phyloP scores from a whole-genome alignment of 2,888 invertebrate genomes.

The Octodonta nipae region DNA sequence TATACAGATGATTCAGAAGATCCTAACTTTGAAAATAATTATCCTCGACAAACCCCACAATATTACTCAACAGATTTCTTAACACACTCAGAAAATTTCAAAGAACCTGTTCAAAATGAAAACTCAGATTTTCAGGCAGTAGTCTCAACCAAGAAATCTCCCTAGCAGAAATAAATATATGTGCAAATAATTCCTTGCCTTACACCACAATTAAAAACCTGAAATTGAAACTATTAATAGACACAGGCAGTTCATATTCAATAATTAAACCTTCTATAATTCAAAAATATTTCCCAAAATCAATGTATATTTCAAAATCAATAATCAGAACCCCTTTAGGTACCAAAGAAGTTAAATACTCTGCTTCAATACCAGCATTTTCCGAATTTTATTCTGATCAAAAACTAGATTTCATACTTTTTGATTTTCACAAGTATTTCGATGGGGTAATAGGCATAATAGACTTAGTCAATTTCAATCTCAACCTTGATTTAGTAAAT shows the following conservation, averaged over 20 bases:
- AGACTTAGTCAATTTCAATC: conserved; percentile 6
- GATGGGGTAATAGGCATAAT: conserved; percentile 10
- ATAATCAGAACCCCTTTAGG: conserved; percentile 4
- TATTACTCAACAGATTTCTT: no score
- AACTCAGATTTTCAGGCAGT: no score
- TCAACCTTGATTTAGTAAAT: conserved; percentile 3
- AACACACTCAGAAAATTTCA: no score
- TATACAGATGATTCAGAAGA: no score
- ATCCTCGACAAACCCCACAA: no score
- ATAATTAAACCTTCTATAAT: conserved; percentile 6
- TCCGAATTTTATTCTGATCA: conserved; percentile 4
- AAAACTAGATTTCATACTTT: no score
- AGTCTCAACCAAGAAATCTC: no score
- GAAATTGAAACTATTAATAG: conserved; percentile 7
- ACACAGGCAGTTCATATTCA: conserved; percentile 8
- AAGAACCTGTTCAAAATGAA: no score
- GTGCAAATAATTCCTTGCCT: background rate
- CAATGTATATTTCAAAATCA: background rate
- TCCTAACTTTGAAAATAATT: no score
- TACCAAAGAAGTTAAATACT: background rate
- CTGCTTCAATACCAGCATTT: conserved; percentile 6
- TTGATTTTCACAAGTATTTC: no score
- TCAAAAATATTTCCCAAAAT: conserved; percentile 7
- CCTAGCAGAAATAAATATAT: no score
- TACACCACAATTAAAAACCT: conserved; percentile 4